phyloP scores from a whole-genome alignment of 1,140 invertebrate genomes.

The Drosophila pandora region DNA sequence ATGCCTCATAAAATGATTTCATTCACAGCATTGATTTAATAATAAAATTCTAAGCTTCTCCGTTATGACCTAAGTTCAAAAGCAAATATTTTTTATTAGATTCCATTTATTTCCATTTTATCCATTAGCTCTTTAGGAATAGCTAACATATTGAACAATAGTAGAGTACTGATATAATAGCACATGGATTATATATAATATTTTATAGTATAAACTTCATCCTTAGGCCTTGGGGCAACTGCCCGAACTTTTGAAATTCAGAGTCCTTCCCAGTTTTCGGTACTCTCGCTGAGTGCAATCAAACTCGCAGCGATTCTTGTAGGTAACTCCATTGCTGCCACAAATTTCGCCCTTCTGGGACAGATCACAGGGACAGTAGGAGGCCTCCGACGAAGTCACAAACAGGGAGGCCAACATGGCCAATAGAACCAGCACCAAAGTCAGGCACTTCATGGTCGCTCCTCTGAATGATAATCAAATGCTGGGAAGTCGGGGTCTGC shows the following conservation, averaged over 20 bases:
- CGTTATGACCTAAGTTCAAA: too few species aligned
- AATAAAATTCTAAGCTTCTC: too few species aligned
- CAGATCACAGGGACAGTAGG: constrained; percentile 69
- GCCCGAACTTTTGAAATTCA: constrained; percentile 51
- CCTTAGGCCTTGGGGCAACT: constrained; percentile 36
- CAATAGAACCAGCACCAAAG: constrained; percentile 43
- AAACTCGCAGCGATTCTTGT: constrained; percentile 74
- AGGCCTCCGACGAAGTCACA: constrained; percentile 40
- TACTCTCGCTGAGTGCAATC: constrained; percentile 73
- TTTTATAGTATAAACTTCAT: neutral
- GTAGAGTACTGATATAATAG: too few species aligned
- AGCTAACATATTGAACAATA: too few species aligned
- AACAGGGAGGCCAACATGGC: constrained; percentile 39
- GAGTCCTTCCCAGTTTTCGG: constrained; percentile 47
- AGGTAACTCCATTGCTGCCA: constrained; percentile 73
- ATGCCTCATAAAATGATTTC: neutral
- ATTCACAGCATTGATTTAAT: neutral
- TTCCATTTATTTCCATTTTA: too few species aligned
- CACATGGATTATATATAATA: too few species aligned
- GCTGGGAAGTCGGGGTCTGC: neutral
- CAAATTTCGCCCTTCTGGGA: constrained; percentile 62
- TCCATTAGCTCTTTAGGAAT: too few species aligned
- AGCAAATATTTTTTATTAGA: too few species aligned
- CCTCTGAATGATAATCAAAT: neutral
- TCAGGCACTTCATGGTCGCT: constrained; percentile 60